A percentile compares a stretch with the other conserved stretches of the same genome.
phyloP scores from a whole-genome alignment of 2,888 invertebrate genomes.

The Lepidochitona cinerea region DNA sequence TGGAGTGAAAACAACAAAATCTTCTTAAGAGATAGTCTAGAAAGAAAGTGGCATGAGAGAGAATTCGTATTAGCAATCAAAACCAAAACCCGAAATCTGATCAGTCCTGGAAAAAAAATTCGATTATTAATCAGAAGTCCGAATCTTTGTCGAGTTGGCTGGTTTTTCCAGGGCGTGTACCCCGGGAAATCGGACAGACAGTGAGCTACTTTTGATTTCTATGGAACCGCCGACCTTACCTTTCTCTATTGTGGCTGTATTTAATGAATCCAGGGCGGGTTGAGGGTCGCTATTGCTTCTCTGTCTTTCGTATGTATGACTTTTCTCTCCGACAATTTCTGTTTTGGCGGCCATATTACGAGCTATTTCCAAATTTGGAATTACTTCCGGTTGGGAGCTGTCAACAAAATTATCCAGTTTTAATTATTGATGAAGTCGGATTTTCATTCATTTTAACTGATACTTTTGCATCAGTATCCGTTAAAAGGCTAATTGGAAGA shows the following conservation, averaged over 20 bases:
- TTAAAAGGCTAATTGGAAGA: too few species aligned
- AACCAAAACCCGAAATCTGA: not conserved
- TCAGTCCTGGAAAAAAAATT: not conserved
- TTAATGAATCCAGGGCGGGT: slow-evolving; percentile 39
- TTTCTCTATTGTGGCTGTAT: slow-evolving; percentile 30
- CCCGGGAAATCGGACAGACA: not conserved
- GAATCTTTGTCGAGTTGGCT: not conserved
- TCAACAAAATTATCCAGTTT: not conserved
- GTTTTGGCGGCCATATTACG: slow-evolving; percentile 61
- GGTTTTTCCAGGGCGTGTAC: not conserved
- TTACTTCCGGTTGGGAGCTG: slow-evolving; percentile 42
- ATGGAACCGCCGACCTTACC: slow-evolving; percentile 19
- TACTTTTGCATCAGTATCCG: too few species aligned
- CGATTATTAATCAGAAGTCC: not conserved
- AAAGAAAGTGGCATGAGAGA: too few species aligned
- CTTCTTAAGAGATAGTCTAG: too few species aligned
- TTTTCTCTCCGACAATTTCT: slow-evolving; percentile 43
- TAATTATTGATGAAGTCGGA: too few species aligned
- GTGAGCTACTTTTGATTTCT: not conserved
- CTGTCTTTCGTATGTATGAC: slow-evolving; percentile 44
- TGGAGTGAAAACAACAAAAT: too few species aligned
- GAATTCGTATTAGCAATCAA: not conserved
- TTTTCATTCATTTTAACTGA: too few species aligned
- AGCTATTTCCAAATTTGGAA: slow-evolving; percentile 22
- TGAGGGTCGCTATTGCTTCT: slow-evolving; percentile 58